Evolutionary conservation across 1,140 invertebrate species (phyloP).

Genomic region (Cydia splendana): DNA sequence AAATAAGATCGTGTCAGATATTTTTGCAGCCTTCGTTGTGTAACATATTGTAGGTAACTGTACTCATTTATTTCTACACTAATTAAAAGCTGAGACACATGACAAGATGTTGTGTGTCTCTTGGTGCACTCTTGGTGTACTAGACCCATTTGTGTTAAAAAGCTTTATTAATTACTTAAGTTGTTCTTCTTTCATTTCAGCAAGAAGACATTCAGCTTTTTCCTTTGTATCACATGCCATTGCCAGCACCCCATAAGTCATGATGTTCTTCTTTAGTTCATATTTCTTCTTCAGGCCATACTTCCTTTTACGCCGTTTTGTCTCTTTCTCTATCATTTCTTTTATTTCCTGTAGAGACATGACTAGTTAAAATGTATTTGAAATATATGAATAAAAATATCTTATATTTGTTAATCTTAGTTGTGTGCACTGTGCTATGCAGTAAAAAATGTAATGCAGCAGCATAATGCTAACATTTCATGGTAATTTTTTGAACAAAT

Average conservation of each 20-base stretch:
- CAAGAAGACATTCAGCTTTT: constrained; percentile 83
- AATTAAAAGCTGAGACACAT: too few relatives aligned
- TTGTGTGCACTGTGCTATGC: too few relatives aligned
- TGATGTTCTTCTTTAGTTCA: constrained; percentile 84
- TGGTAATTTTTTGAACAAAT: too few relatives aligned
- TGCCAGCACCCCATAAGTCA: constrained; percentile 93
- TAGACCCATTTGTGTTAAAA: background rate
- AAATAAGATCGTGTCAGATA: too few relatives aligned
- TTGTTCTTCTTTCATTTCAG: constrained; percentile 84
- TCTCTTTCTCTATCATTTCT: constrained; percentile 80
- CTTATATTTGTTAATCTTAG: constrained; percentile 2
- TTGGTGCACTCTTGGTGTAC: too few relatives aligned
- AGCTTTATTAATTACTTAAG: constrained; percentile 77
- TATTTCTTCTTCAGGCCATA: constrained; percentile 69
- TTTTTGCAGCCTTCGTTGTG: too few relatives aligned
- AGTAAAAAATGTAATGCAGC: constrained; percentile 8
- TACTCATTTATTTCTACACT: too few relatives aligned
- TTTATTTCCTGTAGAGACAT: constrained; percentile 80
- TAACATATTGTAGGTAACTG: too few relatives aligned
- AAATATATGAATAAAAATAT: constrained; percentile 29
- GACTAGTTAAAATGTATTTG: background rate
- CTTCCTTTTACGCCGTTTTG: constrained; percentile 53
- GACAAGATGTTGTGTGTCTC: too few relatives aligned
- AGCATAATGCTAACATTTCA: constrained; percentile 20
- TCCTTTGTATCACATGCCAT: constrained; percentile 84